These are phyloP conservation scores for Procambarus clarkii DNA, from an alignment of 1,140 invertebrate genomes.

Conservation along the genomic window DNA sequence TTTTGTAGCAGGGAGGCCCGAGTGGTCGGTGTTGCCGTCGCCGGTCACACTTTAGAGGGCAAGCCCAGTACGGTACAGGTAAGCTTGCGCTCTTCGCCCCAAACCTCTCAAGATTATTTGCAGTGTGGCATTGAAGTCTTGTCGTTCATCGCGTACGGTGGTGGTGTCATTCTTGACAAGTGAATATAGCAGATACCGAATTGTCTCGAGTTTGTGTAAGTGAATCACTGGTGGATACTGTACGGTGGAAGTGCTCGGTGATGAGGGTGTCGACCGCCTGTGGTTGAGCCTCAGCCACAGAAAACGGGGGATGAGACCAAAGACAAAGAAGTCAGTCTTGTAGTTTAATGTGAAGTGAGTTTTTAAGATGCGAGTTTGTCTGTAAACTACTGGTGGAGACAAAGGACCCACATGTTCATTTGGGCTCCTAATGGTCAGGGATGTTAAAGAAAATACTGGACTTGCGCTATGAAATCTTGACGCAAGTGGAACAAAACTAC, in stretches of 20 bases:
- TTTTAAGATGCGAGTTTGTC: not conserved
- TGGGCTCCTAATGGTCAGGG: no score
- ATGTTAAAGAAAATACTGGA: no score
- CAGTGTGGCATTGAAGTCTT: slow-evolving; percentile 17
- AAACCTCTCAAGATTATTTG: not conserved
- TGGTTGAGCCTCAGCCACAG: slow-evolving; percentile 21
- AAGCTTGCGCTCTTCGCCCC: not conserved
- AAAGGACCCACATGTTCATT: not conserved
- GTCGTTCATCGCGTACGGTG: not conserved
- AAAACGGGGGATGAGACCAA: slow-evolving; percentile 25
- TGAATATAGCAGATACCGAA: not conserved
- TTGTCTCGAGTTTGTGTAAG: not conserved
- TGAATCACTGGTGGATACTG: not conserved
- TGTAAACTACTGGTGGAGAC: not conserved
- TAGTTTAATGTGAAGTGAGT: not conserved
- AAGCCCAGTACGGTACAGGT: not conserved
- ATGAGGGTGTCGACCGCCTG: slow-evolving; percentile 12
- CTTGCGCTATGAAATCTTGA: no score
- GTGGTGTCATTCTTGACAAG: not conserved
- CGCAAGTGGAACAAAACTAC: no score
- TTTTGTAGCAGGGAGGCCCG: no score
- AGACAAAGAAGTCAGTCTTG: slow-evolving; percentile 28
- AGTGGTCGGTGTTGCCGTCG: not conserved
- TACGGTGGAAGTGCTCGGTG: slow-evolving; percentile 7
- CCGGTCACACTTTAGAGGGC: slow-evolving; percentile 10